Percentiles rank a stretch among this genome's conserved stretches.
These are phyloP conservation scores for Gastracanthus pulcherrimus DNA, from an alignment of 2,888 invertebrate genomes.

Conservation along the genomic window DNA sequence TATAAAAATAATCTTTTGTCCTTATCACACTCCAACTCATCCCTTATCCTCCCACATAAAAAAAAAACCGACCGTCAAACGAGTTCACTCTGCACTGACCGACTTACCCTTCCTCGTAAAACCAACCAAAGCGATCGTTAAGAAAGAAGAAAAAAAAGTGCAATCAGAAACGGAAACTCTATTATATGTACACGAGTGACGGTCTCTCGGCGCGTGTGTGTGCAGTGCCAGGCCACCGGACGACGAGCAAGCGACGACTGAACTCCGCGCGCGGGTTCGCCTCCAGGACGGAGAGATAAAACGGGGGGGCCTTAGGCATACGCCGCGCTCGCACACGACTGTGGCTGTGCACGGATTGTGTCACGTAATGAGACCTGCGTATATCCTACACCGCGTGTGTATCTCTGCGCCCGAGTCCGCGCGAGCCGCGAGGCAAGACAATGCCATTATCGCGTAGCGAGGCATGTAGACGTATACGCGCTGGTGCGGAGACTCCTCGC, in stretches of 20 bases:
- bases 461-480: neutral
- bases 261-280: conserved; percentile 56
- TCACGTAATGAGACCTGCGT: conserved; percentile 71
- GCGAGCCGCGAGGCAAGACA: conserved; percentile 32
- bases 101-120: conserved; percentile 1
- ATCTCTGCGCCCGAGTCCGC: neutral
- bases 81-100: conserved; percentile 12
- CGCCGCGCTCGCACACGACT: conserved; percentile 13
- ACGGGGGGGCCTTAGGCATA: neutral
- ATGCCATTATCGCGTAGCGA: conserved; percentile 51
- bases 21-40: too few species aligned
- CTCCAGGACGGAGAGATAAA: conserved; percentile 52
- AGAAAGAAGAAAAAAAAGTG: neutral
- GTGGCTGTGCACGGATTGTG: conserved; percentile 64
- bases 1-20: too few species aligned
- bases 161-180: neutral
- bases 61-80: neutral
- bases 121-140: neutral
- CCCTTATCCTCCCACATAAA: neutral
- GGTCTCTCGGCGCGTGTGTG: neutral
- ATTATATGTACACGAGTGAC: too few species aligned
- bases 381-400: neutral
- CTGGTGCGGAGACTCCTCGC: neutral
- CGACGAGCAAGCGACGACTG: conserved; percentile 71
- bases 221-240: conserved; percentile 32